Percentiles rank a stretch among this genome's conserved stretches.
These are phyloP conservation scores for Ochotona princeps DNA, from an alignment of 2,113 vertebrate genomes.

Conservation along the genomic window DNA sequence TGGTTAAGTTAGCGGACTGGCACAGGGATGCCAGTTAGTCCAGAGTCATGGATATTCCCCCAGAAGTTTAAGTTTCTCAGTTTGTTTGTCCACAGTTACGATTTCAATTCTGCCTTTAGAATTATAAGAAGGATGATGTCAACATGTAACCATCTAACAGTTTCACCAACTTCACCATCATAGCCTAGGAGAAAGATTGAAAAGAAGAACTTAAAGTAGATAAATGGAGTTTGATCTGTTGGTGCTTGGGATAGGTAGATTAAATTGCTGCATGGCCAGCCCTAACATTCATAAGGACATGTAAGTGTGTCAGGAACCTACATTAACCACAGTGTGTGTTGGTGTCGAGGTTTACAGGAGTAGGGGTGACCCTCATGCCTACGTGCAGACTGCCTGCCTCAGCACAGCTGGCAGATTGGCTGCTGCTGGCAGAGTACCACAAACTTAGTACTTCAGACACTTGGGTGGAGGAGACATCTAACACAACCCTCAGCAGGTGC, in stretches of 20 bases:
- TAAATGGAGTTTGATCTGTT: background rate
- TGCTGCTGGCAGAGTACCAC: background rate
- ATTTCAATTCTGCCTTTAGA: background rate
- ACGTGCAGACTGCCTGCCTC: background rate
- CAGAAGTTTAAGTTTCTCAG: background rate
- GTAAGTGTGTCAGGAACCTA: too few relatives aligned
- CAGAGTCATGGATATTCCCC: background rate
- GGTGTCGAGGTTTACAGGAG: background rate
- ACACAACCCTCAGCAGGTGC: background rate
- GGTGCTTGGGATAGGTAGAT: background rate
- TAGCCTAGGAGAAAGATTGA: background rate
- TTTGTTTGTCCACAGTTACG: background rate
- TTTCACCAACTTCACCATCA: background rate
- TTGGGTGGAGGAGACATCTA: too few relatives aligned
- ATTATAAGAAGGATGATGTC: background rate
- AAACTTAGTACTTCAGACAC: background rate
- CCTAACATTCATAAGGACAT: fast-evolving
- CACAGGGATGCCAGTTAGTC: background rate
- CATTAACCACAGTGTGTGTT: fast-evolving
- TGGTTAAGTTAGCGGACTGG: background rate
- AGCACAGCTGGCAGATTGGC: background rate
- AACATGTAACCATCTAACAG: background rate
- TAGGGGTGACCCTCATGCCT: fast-evolving
- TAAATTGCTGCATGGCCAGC: background rate
- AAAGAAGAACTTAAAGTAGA: background rate